These are phyloP conservation scores for Drosophila truncata DNA, from an alignment of 1,140 invertebrate species.

Conservation along the genomic window DNA sequence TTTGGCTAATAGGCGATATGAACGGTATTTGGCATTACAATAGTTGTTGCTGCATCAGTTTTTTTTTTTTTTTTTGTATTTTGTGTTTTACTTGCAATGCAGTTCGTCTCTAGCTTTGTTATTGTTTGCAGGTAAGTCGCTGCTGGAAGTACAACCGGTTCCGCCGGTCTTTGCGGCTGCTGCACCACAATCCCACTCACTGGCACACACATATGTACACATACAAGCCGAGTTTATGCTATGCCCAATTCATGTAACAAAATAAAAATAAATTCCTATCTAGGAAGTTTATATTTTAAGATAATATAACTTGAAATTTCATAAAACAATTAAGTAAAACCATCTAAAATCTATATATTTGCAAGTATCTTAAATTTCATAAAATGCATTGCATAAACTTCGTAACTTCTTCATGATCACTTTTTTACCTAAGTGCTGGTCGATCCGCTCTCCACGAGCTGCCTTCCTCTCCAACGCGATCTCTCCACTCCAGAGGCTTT, in stretches of 20 bases:
- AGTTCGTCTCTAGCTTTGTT: conserved; percentile 5
- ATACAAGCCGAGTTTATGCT: not conserved
- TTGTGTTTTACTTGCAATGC: conserved; percentile 16
- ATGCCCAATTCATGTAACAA: not conserved
- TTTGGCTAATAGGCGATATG: conserved; percentile 15
- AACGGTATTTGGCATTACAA: conserved; percentile 36
- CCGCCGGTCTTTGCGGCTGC: conserved; percentile 20
- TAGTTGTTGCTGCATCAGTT: conserved; percentile 24
- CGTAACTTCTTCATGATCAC: not conserved
- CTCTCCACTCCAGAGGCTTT: not conserved
- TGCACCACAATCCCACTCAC: conserved; percentile 18
- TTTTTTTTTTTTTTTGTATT: conserved; percentile 5
- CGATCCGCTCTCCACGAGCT: conserved; percentile 11
- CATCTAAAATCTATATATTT: no score
- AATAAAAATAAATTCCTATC: not conserved
- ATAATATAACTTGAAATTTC: not conserved
- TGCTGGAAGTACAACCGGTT: conserved; percentile 35
- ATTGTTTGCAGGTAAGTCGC: conserved; percentile 42
- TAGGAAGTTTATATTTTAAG: not conserved
- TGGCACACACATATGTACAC: not conserved
- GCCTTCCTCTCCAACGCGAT: not conserved
- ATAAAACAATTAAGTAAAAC: not conserved
- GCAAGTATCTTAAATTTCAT: not conserved
- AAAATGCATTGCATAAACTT: conserved; percentile 1
- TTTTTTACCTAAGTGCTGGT: conserved; percentile 20